These are phyloP conservation scores for Meloidogyne hapla DNA, from an alignment of 1,140 invertebrate species.

Conservation along the genomic window DNA sequence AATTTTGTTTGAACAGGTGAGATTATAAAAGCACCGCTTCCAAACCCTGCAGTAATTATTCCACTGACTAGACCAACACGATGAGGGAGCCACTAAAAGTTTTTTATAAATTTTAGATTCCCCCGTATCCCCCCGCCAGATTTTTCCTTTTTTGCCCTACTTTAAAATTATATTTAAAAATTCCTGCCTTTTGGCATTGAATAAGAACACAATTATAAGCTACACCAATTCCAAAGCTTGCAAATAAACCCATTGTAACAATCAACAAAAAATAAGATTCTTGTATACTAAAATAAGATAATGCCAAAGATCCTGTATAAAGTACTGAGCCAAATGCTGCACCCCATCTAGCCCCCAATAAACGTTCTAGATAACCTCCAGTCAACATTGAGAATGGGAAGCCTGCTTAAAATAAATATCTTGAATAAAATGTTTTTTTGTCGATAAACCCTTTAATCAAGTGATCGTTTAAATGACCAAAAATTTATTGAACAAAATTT, in stretches of 20 bases:
- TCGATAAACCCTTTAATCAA: too few relatives aligned
- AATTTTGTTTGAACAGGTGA: constrained; percentile 49
- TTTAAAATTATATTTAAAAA: constrained; percentile 15
- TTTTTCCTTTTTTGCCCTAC: too few relatives aligned
- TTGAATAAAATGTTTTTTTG: too few relatives aligned
- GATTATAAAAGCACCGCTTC: constrained; percentile 47
- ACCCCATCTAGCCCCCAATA: constrained; percentile 45
- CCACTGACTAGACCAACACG: constrained; percentile 44
- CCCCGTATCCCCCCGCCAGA: too few relatives aligned
- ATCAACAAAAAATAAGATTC: constrained; percentile 42
- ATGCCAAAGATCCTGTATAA: constrained; percentile 37
- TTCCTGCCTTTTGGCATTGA: constrained; percentile 45
- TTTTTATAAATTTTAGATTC: too few relatives aligned
- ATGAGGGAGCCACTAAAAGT: constrained; percentile 45
- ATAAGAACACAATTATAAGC: constrained; percentile 49
- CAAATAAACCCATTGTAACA: constrained; percentile 43
- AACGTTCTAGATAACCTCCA: constrained; percentile 44
- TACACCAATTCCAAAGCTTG: constrained; percentile 43
- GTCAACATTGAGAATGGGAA: constrained; percentile 46
- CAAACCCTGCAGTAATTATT: constrained; percentile 49
- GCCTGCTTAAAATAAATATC: constrained; percentile 33
- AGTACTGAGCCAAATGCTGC: constrained; percentile 36
- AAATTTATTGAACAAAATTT: too few relatives aligned
- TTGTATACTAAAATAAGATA: constrained; percentile 50
- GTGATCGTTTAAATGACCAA: too few relatives aligned